Evolutionary conservation across 2,797 vertebrate genomes (phyloP).

Genomic region (Neomorphus geoffroyi): DNA sequence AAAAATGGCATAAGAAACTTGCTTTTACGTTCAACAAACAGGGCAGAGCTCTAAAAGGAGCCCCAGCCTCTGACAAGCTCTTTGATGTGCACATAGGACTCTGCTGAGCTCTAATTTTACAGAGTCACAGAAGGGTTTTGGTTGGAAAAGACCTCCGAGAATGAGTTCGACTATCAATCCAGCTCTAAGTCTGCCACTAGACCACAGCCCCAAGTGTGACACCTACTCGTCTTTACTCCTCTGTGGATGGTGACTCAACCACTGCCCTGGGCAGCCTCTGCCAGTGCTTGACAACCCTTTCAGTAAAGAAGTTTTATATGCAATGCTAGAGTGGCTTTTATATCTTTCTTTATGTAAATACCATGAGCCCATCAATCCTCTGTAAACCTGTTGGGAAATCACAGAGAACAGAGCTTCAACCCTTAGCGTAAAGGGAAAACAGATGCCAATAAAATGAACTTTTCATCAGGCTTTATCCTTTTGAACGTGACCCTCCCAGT

Average conservation of each 20-base stretch:
- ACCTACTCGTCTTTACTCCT: too few relatives aligned
- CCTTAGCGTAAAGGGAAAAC: neutral
- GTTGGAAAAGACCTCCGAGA: too few relatives aligned
- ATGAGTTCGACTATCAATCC: too few relatives aligned
- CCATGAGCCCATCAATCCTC: neutral
- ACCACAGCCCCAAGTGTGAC: too few relatives aligned
- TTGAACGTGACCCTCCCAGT: rapidly evolving
- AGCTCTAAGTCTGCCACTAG: too few relatives aligned
- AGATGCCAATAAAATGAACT: neutral
- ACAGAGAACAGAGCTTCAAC: neutral
- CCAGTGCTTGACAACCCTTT: too few relatives aligned
- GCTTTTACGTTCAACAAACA: neutral
- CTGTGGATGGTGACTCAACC: too few relatives aligned
- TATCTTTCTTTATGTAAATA: neutral
- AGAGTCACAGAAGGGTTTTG: too few relatives aligned
- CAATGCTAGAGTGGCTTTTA: neutral
- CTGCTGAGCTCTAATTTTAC: neutral
- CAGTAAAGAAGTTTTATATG: neutral
- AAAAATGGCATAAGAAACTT: neutral
- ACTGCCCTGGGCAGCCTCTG: too few relatives aligned
- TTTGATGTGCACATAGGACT: rapidly evolving
- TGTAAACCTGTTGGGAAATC: neutral
- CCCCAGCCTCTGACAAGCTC: too few relatives aligned
- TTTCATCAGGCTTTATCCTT: neutral
- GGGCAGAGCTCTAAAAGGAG: neutral